These are phyloP conservation scores for Catostomus latipinnis DNA, from an alignment of 2,797 vertebrate genomes.

Conservation along the genomic window DNA sequence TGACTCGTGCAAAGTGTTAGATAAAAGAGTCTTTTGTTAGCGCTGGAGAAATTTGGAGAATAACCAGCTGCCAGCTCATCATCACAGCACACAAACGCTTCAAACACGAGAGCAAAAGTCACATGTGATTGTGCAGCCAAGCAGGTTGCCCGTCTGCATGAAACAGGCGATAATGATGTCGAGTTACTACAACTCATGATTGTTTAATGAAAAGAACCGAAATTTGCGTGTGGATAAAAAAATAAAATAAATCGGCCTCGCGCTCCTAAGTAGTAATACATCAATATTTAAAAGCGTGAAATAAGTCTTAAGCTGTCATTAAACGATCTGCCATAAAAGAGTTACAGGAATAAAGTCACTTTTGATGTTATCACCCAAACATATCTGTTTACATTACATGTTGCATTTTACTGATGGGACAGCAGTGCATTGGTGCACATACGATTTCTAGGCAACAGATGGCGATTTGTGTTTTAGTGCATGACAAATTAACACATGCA, in stretches of 20 bases:
- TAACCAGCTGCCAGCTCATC: constrained; percentile 65
- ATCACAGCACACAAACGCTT: constrained; percentile 48
- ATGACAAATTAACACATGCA: background rate
- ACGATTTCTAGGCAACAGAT: background rate
- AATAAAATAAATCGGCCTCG: background rate
- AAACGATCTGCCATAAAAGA: background rate
- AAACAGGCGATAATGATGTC: constrained; percentile 29
- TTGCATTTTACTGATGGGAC: background rate
- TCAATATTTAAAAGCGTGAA: background rate
- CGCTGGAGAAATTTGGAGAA: constrained; percentile 51
- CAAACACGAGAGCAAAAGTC: constrained; percentile 19
- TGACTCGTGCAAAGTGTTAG: background rate
- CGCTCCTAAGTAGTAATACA: background rate
- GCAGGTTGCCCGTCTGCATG: background rate
- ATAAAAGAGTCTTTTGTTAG: constrained; percentile 39
- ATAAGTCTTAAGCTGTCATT: background rate
- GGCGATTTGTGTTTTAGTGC: background rate
- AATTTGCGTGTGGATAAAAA: background rate
- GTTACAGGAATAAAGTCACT: background rate
- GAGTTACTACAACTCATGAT: background rate
- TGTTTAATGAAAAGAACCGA: background rate
- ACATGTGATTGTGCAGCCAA: background rate
- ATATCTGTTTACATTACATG: background rate
- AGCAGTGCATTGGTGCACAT: background rate
- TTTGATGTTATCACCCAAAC: background rate